Percentiles rank a stretch among this genome's conserved stretches.
These are phyloP conservation scores for Acanthurus lineatus DNA, from an alignment of 2,797 vertebrate species.

Conservation along the genomic window DNA sequence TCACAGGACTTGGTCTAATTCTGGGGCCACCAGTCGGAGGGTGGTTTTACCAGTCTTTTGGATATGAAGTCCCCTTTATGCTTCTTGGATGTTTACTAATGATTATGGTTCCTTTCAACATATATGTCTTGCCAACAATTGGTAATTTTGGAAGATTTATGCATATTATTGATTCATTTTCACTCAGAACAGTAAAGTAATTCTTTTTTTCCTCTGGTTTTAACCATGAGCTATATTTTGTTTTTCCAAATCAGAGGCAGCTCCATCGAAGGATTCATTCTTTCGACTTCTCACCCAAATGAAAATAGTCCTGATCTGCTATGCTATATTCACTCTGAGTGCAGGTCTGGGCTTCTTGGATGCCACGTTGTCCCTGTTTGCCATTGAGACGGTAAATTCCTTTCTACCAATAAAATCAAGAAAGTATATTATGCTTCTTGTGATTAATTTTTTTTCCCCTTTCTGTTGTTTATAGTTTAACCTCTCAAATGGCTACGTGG, in stretches of 20 bases:
- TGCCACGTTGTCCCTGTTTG: conserved; percentile 94
- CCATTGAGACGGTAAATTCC: conserved; percentile 87
- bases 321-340: conserved; percentile 89
- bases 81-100: conserved; percentile 90
- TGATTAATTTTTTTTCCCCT: background rate
- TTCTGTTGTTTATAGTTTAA: conserved; percentile 79
- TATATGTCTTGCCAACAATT: conserved; percentile 89
- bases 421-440: rapidly evolving
- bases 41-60: conserved; percentile 94
- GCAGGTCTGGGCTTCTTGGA: conserved; percentile 92
- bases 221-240: background rate
- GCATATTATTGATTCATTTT: background rate
- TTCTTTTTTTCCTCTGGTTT: background rate
- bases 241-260: conserved; percentile 79
- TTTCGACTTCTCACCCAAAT: conserved; percentile 85
- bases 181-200: background rate
- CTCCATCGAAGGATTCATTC: conserved; percentile 89
- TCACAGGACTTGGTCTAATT: conserved; percentile 92
- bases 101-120: conserved; percentile 92
- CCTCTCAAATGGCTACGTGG: conserved; percentile 90
- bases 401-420: background rate
- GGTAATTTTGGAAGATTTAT: conserved; percentile 78
- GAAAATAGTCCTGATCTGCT: conserved; percentile 89
- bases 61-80: conserved; percentile 94
- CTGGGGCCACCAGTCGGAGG: conserved; percentile 95